Percentiles rank a stretch among this genome's conserved stretches.
Evolutionary conservation across 2,797 vertebrate genomes (phyloP).

Genomic region (Atherinosoma microstoma): DNA sequence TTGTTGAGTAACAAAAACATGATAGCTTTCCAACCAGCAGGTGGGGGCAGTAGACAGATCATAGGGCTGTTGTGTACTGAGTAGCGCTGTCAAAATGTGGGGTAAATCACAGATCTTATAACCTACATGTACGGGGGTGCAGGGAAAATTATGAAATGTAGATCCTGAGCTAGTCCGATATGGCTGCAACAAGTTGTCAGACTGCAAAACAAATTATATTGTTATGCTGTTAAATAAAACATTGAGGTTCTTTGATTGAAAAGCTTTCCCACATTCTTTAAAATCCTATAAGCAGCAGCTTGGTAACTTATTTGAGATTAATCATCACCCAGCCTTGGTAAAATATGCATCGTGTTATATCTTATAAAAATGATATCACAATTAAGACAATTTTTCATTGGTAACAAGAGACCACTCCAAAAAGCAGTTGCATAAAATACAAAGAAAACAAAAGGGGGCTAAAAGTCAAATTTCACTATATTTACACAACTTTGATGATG

Average conservation of each 20-base stretch:
- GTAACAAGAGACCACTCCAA: background rate
- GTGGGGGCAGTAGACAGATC: slow-evolving; percentile 82
- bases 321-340: background rate
- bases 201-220: no score
- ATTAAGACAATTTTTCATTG: background rate
- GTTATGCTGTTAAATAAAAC: no score
- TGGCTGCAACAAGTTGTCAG: background rate
- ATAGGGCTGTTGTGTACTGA: slow-evolving; percentile 43
- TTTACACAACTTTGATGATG: background rate
- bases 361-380: background rate
- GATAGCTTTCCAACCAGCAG: slow-evolving; percentile 80
- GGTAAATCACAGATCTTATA: slow-evolving; percentile 29
- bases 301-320: background rate
- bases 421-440: no score
- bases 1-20: slow-evolving; percentile 72
- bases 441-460: no score
- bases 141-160: slow-evolving; percentile 23
- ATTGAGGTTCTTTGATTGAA: background rate
- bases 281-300: background rate
- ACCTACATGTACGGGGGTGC: slow-evolving; percentile 12
- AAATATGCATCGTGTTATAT: background rate
- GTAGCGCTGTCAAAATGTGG: slow-evolving; percentile 37
- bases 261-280: background rate
- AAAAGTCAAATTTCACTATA: no score
- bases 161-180: slow-evolving; percentile 1